A percentile compares a stretch with the other conserved stretches of the same genome.
phyloP scores from a whole-genome alignment of 2,113 vertebrate genomes.

The Tachysurus fulvidraco region DNA sequence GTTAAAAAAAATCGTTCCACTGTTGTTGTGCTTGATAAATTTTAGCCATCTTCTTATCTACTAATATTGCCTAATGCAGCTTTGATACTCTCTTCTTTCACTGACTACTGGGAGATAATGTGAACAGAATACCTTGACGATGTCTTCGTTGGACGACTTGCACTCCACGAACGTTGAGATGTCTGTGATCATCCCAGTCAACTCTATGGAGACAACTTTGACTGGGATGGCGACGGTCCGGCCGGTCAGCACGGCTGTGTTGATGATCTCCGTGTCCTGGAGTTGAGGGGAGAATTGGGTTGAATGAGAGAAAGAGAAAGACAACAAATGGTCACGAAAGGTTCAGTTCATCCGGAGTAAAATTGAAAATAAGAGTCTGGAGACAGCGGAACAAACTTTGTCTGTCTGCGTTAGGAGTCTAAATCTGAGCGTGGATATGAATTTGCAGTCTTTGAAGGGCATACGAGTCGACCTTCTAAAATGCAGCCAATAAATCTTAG shows the following conservation, averaged over 20 bases:
- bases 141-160: constrained; percentile 94
- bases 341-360: constrained; percentile 4
- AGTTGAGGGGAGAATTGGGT: not conserved
- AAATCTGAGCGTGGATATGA: not conserved
- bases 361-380: constrained; percentile 6
- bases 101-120: not conserved
- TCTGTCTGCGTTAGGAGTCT: not conserved
- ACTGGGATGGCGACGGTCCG: constrained; percentile 94
- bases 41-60: not conserved
- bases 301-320: not conserved
- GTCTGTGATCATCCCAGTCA: constrained; percentile 83
- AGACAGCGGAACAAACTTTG: not conserved
- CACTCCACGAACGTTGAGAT: constrained; percentile 87
- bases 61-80: not conserved
- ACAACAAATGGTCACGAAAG: constrained; percentile 3
- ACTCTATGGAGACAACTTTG: constrained; percentile 95
- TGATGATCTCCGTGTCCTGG: constrained; percentile 97
- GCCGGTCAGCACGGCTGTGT: constrained; percentile 93
- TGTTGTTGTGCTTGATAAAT: not conserved
- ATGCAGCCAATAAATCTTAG: constrained; percentile 11
- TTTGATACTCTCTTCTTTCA: not conserved
- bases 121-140: constrained; percentile 84
- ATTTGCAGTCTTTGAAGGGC: not conserved
- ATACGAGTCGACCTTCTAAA: constrained; percentile 16
- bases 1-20: not conserved